Evolutionary conservation across 2,113 vertebrate species (phyloP), one percentile per base, ranked within the genome.

Genomic region (Psilopogon haemacephalus): DNA sequence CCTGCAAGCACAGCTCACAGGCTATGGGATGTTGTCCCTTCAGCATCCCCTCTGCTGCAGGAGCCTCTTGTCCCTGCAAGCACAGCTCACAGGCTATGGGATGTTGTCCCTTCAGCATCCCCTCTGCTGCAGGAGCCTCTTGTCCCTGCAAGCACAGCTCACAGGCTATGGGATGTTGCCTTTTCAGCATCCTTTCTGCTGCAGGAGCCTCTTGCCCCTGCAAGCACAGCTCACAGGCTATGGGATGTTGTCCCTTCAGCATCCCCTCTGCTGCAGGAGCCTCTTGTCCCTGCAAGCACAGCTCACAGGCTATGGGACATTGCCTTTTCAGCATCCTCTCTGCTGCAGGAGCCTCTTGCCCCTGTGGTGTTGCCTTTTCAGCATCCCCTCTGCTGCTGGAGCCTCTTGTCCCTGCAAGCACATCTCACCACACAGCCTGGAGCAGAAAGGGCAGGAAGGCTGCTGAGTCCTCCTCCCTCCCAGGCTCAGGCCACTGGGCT

Each of bases 401-500:
- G 33, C 5, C 33, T 10, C 30, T 23, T 14, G 69, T 13, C 35
- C 68, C 70, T 42, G 65, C 52, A 6, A 4, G 1, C 26, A 3
- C 70, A 5, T 71, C 2, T 50, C 23, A 50, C 11, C 23, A 24
- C 23, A 50, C 48, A 50, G 1, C 3, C 32, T 0, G 8, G 44
- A 60, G 67, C 68, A 67, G 62, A 38, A 48, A 35, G 27, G 21
- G 27, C 38, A 10, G 63, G 27, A 33, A 10, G 63, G 54, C 54
- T 2, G 2, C 28, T 7, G 80, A 44, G 35, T 55, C 44, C 60
- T 69, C 52, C 63, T 32, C 32, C 52, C 63, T 32, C 32, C 42
- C 0, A 2, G 33, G 63, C 46, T 32, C 59, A 16, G 35, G 30
- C 24, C 71, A 21, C 28, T 2, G 0, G 0, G 6, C 62, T 24